Conservation (phyloP, 2,113 vertebrate genomes). For the Xenopus tropicalis region UCB_Xtro_10.0 CM004451.2:67982501-67983000, state of each 20-base stretch:
- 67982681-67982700: slow-evolving; percentile 61
- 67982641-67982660: slow-evolving; percentile 56
- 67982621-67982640: slow-evolving; percentile 75
- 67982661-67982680: slow-evolving; percentile 66
- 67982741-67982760: slow-evolving; percentile 54
- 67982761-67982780: slow-evolving; percentile 50
- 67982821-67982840: slow-evolving; percentile 58
- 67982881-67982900: slow-evolving; percentile 68
- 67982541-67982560: slow-evolving; percentile 90
- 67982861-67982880: slow-evolving; percentile 75
- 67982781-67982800: slow-evolving; percentile 61
- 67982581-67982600: slow-evolving; percentile 69
- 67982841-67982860: slow-evolving; percentile 73
- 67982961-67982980: background rate
- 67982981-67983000: slow-evolving; percentile 15
- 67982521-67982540: slow-evolving; percentile 76
- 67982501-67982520: slow-evolving; percentile 79
- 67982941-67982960: slow-evolving; percentile 7
- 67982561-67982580: slow-evolving; percentile 74
- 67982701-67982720: slow-evolving; percentile 58
- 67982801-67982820: slow-evolving; percentile 48
- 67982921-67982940: slow-evolving; percentile 47
- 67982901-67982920: slow-evolving; percentile 64
- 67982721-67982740: slow-evolving; percentile 57
- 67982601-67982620: slow-evolving; percentile 84